These are phyloP conservation scores for Limnephilus auricula DNA, from an alignment of 2,888 invertebrate genomes.

Conservation along the genomic window DNA sequence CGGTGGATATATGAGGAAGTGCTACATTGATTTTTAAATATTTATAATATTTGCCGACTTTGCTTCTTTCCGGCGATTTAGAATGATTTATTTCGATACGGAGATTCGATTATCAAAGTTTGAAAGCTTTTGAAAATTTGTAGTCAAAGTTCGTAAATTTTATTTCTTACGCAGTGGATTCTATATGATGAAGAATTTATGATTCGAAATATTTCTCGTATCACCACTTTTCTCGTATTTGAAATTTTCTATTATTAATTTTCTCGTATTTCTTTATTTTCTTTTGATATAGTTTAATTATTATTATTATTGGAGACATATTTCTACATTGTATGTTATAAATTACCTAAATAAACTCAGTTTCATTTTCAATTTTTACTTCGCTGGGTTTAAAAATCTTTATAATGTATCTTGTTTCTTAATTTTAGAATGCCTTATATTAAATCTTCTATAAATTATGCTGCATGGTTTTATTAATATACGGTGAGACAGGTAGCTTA, in stretches of 20 bases:
- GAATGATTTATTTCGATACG: slow-evolving; percentile 6
- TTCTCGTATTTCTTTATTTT: no score
- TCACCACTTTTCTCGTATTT: no score
- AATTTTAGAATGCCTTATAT: no score
- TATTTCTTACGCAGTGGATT: background rate
- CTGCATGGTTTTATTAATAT: no score
- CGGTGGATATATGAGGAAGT: slow-evolving; percentile 5
- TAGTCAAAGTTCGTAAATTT: no score
- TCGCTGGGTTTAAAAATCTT: no score
- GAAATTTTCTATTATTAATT: no score
- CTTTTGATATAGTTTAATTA: background rate
- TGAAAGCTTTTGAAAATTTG: background rate
- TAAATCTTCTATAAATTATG: background rate
- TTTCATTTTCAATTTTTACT: no score
- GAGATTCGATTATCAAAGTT: background rate
- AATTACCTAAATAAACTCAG: background rate
- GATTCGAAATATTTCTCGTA: background rate
- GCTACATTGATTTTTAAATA: slow-evolving; percentile 21
- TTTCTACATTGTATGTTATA: no score
- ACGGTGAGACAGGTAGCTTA: no score
- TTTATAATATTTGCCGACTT: slow-evolving; percentile 6
- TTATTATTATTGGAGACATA: background rate
- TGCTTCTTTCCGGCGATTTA: slow-evolving; percentile 12
- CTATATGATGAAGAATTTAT: background rate
- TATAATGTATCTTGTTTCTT: no score